Conservation (phyloP, 2,888 invertebrate species). For the Aquatica leii region DNA sequence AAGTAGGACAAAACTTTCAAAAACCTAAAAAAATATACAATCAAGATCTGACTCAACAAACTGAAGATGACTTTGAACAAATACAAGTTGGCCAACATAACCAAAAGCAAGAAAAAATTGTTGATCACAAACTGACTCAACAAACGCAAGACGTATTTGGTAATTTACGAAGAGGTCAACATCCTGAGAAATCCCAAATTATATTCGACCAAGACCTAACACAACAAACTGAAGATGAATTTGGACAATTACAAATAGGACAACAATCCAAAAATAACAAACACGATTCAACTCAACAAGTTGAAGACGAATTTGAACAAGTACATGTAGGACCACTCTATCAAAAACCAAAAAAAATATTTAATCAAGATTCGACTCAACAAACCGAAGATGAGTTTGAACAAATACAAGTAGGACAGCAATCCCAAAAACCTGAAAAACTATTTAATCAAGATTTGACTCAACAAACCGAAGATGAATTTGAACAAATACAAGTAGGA, state of each 20-base stretch:
- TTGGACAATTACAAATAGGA: constrained; percentile 20
- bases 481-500: not conserved
- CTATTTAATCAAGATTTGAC: constrained; percentile 28
- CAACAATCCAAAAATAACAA: not conserved
- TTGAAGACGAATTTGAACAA: constrained; percentile 9
- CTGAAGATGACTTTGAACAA: constrained; percentile 8
- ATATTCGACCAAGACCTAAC: constrained; percentile 38
- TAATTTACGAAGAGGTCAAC: not conserved
- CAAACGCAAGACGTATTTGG: not conserved
- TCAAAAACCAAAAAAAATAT: constrained; percentile 9
- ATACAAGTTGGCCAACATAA: constrained; percentile 28
- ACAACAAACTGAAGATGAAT: constrained; percentile 29
- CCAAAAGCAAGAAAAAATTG: not conserved
- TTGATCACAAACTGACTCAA: too few relatives aligned
- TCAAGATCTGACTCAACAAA: constrained; percentile 37
- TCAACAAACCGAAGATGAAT: constrained; percentile 41
- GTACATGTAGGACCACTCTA: constrained; percentile 31
- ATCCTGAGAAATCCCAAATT: constrained; percentile 25
- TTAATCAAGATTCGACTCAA: constrained; percentile 39
- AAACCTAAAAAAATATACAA: not conserved
- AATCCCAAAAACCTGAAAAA: not conserved
- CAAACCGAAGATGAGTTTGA: constrained; percentile 32
- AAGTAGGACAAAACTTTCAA: constrained; percentile 15
- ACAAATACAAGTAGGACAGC: constrained; percentile 16
- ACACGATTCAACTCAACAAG: constrained; percentile 37